These are phyloP conservation scores for Pelobates cultripes DNA, from an alignment of 2,797 vertebrate genomes.

Conservation along the genomic window DNA sequence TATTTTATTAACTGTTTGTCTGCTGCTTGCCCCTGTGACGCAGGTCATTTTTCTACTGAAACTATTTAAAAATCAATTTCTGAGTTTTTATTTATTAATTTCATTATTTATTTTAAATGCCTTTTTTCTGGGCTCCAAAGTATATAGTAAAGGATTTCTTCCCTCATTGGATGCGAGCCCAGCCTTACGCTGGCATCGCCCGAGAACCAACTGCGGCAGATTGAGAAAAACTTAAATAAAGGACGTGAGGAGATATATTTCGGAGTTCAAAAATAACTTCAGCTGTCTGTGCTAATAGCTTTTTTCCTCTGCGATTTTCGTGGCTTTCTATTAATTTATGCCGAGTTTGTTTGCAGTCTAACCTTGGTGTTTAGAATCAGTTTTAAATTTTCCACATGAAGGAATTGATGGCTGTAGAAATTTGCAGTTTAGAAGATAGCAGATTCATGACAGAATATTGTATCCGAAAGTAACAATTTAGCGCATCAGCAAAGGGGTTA, in stretches of 20 bases:
- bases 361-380: constrained; percentile 55
- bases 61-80: neutral
- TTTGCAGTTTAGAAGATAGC: constrained; percentile 42
- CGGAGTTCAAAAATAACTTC: constrained; percentile 50
- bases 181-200: constrained; percentile 33
- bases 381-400: constrained; percentile 55
- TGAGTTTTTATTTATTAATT: neutral
- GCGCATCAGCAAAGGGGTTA: constrained; percentile 17
- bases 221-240: constrained; percentile 32
- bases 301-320: constrained; percentile 17
- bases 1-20: neutral
- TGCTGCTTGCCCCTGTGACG: neutral
- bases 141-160: constrained; percentile 23
- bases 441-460: constrained; percentile 42
- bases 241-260: constrained; percentile 42
- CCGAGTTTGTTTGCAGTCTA: constrained; percentile 52
- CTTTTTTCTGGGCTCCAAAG: neutral
- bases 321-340: constrained; percentile 49
- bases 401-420: constrained; percentile 43
- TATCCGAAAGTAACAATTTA: constrained; percentile 49
- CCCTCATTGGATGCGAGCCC: constrained; percentile 13
- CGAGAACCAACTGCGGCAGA: constrained; percentile 12
- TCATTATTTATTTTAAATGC: neutral
- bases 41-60: neutral
- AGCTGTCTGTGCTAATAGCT: constrained; percentile 48